These are phyloP conservation scores for Macrosiphum euphorbiae DNA, from an alignment of 2,888 invertebrate species.

Conservation along the genomic window DNA sequence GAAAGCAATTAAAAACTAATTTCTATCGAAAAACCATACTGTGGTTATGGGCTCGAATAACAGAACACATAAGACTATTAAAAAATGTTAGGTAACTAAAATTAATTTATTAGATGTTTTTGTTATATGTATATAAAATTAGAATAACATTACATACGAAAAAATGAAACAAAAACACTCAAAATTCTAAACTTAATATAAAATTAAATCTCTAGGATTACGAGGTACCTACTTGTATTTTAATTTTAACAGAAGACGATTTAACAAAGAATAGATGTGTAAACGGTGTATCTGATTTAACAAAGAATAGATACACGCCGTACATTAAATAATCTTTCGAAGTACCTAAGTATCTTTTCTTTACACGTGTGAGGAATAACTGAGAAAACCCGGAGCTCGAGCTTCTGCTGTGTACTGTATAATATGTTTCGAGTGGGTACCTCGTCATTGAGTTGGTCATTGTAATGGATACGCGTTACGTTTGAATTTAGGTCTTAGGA, in stretches of 20 bases:
- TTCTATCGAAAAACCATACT: background rate
- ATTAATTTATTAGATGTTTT: background rate
- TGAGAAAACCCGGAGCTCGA: background rate
- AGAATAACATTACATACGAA: background rate
- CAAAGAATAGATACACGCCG: background rate
- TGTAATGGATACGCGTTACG: background rate
- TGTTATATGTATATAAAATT: background rate
- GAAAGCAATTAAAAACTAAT: background rate
- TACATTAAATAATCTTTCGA: background rate
- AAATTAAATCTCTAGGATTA: background rate
- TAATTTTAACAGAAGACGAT: background rate
- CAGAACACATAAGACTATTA: background rate
- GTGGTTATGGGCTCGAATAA: background rate
- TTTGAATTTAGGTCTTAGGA: background rate
- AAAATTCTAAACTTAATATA: background rate
- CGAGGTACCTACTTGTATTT: background rate
- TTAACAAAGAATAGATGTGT: background rate
- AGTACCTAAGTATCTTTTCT: background rate
- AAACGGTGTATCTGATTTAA: no score
- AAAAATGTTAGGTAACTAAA: background rate
- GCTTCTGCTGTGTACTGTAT: background rate
- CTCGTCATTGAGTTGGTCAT: background rate
- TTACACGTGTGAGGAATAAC: background rate
- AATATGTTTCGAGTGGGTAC: background rate
- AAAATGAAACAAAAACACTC: background rate